These are phyloP conservation scores for Syngnathus acus DNA, from an alignment of 2,797 vertebrate genomes.

Conservation along the genomic window DNA sequence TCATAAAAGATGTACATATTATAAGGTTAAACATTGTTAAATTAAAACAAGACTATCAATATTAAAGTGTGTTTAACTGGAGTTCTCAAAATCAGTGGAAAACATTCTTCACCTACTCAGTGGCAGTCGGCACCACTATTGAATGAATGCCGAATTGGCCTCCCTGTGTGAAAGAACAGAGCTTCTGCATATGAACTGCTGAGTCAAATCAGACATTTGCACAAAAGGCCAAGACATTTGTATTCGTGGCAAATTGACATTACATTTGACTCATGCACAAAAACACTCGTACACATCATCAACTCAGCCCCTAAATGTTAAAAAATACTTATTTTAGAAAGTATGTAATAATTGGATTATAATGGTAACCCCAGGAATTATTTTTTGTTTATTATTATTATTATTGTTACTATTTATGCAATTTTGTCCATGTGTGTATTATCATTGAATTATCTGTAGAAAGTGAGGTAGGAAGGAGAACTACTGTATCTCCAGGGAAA, in stretches of 20 bases:
- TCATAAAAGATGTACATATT: too few relatives aligned
- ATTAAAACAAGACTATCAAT: too few relatives aligned
- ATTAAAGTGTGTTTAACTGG: too few relatives aligned
- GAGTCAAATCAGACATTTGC: slow-evolving; percentile 68
- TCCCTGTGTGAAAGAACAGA: slow-evolving; percentile 44
- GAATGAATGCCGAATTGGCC: slow-evolving; percentile 51
- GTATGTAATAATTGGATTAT: neutral
- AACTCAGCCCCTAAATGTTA: slow-evolving; percentile 29
- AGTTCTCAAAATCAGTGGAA: too few relatives aligned
- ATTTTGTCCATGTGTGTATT: slow-evolving; percentile 53
- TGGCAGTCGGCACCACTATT: slow-evolving; percentile 2
- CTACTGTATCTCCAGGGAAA: slow-evolving; percentile 43
- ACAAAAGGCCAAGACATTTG: slow-evolving; percentile 63
- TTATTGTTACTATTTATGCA: too few relatives aligned
- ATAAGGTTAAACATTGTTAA: too few relatives aligned
- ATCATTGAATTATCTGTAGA: slow-evolving; percentile 31
- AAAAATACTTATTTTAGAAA: slow-evolving; percentile 6
- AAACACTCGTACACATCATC: slow-evolving; percentile 52
- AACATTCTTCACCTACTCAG: neutral
- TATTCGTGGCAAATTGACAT: slow-evolving; percentile 76
- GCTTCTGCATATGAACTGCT: slow-evolving; percentile 55
- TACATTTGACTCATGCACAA: slow-evolving; percentile 73
- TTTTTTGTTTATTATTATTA: slow-evolving; percentile 9
- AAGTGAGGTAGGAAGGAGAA: slow-evolving; percentile 47
- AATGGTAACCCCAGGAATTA: slow-evolving; percentile 8